Conservation (phyloP, 2,113 vertebrate genomes). For the Siniperca knerii region DNA sequence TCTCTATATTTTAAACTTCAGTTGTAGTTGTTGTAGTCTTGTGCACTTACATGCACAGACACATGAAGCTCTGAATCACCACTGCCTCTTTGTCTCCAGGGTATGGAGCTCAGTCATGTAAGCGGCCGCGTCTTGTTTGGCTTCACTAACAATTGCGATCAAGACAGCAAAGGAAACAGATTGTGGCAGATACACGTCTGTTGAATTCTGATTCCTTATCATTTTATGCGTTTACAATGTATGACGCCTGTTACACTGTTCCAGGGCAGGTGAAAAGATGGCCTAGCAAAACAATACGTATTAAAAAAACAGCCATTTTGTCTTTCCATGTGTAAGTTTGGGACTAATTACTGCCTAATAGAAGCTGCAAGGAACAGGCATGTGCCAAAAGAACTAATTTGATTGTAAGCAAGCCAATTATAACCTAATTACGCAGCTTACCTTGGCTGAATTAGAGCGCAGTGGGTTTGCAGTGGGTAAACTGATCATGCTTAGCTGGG, state of each 20-base stretch:
- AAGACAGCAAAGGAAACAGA: conserved; percentile 37
- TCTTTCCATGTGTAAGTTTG: conserved; percentile 27
- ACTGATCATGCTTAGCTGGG: conserved; percentile 61
- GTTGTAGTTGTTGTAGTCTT: background rate
- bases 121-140: conserved; percentile 54
- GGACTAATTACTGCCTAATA: conserved; percentile 54
- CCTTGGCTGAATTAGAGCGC: conserved; percentile 70
- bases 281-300: background rate
- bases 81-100: conserved; percentile 64
- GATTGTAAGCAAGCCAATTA: conserved; percentile 74
- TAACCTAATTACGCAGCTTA: conserved; percentile 75
- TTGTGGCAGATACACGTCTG: conserved; percentile 32
- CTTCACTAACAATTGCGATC: conserved; percentile 50
- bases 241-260: background rate
- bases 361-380: conserved; percentile 57
- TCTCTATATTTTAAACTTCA: background rate
- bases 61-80: conserved; percentile 59
- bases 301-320: background rate
- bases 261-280: background rate
- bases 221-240: background rate
- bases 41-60: conserved; percentile 20
- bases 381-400: conserved; percentile 64
- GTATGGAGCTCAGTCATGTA: conserved; percentile 64
- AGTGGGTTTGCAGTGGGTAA: conserved; percentile 48
- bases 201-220: conserved; percentile 17